Evolutionary conservation across 2,888 invertebrate species (phyloP), one percentile per base, ranked within the genome.

Genomic region (Hypomecis atomaria): DNA sequence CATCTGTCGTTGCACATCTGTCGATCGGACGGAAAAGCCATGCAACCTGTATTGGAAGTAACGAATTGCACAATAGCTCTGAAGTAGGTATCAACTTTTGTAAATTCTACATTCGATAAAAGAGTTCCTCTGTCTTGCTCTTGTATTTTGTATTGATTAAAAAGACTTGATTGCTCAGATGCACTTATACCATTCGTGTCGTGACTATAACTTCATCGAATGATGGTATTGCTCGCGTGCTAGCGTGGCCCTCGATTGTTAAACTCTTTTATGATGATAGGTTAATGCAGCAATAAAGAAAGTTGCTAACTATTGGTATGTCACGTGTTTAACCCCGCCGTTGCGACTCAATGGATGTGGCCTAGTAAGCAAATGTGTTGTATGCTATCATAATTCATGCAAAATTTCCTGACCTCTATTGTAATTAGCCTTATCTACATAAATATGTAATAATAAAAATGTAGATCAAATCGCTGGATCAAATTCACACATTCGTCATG

Each of bases 1-100:
- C 82, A 80, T 82, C 81, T 82, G 81, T 74, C 73, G 72, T 67
- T 65, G 72, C 71, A 64, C 81, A 82, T 79, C 82, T 81, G 81
- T 77, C 76, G 75, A 70, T 70, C 69, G 68, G 72, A 64, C 67
- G 69, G 72, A 71, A 66, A 70, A 62, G 68, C 68, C 64, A 60
- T 71, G 66, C 65, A 67, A 52, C 67, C 63, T 67, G 62, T 65
- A 66, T 64, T 65, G 67, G 63, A 62, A 57, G 57, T 59, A 49
- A 67, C 66, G 57, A 55, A 61, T 67, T 68, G 52, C 59, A 40
- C 65, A 65, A 66, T 59, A 33, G 44, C 38, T 62, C 59, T 49
- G 54, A 49, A 55, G 43, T 11, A 60, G 48, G 6, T 57, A 53
- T 54, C 40, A 45, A 59, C 60, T 56, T 47, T 33, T 34, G 48